These are phyloP conservation scores for Melanostigma gelatinosum DNA, from an alignment of 2,113 vertebrate genomes.

Conservation along the genomic window DNA sequence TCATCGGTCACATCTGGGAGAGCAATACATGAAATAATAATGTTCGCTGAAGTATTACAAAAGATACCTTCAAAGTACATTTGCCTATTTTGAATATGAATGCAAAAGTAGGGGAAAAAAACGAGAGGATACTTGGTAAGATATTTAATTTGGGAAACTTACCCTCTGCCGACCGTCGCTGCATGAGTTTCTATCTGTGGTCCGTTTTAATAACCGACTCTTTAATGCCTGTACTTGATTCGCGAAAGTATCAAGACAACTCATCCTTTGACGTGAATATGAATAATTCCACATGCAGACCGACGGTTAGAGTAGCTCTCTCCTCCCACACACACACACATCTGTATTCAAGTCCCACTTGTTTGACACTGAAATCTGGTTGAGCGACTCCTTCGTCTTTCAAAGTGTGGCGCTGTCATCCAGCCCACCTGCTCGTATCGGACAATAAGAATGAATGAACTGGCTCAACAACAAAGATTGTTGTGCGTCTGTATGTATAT, in stretches of 20 bases:
- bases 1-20: neutral
- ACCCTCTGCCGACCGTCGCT: conserved; percentile 43
- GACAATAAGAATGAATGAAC: neutral
- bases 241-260: conserved; percentile 22
- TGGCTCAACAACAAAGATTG: neutral
- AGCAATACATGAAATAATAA: neutral
- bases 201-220: conserved; percentile 13
- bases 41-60: neutral
- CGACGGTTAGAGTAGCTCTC: neutral
- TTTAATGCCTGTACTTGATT: conserved; percentile 30
- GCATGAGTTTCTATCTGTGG: neutral
- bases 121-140: neutral
- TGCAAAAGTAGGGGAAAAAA: neutral
- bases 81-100: neutral
- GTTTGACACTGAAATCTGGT: conserved; percentile 47
- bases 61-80: neutral
- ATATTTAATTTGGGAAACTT: conserved; percentile 4
- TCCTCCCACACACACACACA: neutral
- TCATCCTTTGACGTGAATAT: conserved; percentile 34
- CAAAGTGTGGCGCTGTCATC: neutral
- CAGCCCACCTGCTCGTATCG: neutral
- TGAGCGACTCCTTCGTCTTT: conserved; percentile 34
- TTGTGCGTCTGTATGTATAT: neutral
- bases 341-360: neutral
- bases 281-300: neutral